Base-by-base conservation (phyloP, 2,888 invertebrate species). In the Bursaphelenchus okinawaensis region DNA sequence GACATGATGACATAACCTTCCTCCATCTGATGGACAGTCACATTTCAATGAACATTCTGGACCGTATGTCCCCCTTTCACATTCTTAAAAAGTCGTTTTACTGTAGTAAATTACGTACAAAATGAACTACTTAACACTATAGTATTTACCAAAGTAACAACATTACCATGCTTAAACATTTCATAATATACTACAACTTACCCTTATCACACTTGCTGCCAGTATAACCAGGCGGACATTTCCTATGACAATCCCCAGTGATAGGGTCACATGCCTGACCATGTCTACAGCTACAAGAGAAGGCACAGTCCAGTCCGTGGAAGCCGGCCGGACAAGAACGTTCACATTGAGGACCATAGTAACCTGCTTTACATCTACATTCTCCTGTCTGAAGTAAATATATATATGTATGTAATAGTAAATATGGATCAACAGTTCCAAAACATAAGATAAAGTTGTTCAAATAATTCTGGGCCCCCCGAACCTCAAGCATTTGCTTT, bases 11-110 rank as follows among this genome's bases (percentile, higher is more conserved):
- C 87, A 85, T 16, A 40, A 16, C 40, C n/a, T 12, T 4, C 16
- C 16, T 3, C 40, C 40, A 4, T 1, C 40, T 40, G 40, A 40
- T 1, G 40, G 40, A 40, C 40, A 40, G 12, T 40, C 40, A 40
- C 40, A 40, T 16, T 4, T 12, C 12, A 16, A 40, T 16, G 16
- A 16, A n/a, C 40, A 40, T 16, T n/a, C 40, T 16, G 87, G 88
- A 0, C 93, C 93, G 86, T 92, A 92, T 69, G 88, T 89, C 12
- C 92, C 92, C 55, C 87, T 86, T 8, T 84, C 83, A 67, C 85
- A 85, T 19, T 69, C 77, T 77, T n/a, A 55, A 63, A 75, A 1
- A 6, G 40, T 40, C 2, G n/a, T 40, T 40, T 40, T 40, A 40
- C n/a, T n/a, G n/a, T n/a, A n/a, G n/a, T n/a, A n/a, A n/a, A n/a